Percentiles rank a stretch among this genome's conserved stretches.
These are phyloP conservation scores for Amiota mariae DNA, from an alignment of 2,888 invertebrate genomes.

Conservation along the genomic window DNA sequence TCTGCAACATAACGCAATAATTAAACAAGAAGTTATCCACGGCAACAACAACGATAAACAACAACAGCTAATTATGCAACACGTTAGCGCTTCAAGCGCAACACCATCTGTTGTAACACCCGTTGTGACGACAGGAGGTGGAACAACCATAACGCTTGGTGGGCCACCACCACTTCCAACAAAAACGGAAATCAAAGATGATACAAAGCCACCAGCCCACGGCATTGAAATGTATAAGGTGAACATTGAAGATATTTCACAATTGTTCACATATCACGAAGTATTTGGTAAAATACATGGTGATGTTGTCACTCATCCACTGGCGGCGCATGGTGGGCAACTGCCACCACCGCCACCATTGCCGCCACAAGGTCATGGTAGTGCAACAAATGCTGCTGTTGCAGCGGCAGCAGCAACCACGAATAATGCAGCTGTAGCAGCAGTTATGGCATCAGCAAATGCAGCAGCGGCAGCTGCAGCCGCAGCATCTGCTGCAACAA, in stretches of 20 bases:
- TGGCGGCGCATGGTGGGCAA: slow-evolving; percentile 73
- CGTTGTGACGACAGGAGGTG: slow-evolving; percentile 63
- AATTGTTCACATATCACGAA: slow-evolving; percentile 88
- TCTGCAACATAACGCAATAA: slow-evolving; percentile 50
- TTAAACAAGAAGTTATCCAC: slow-evolving; percentile 54
- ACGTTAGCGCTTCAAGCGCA: slow-evolving; percentile 66
- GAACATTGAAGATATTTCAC: slow-evolving; percentile 89
- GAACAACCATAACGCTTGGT: slow-evolving; percentile 70
- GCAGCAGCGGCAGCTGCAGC: slow-evolving; percentile 61
- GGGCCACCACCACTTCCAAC: slow-evolving; percentile 53
- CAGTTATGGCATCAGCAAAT: slow-evolving; percentile 62
- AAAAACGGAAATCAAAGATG: slow-evolving; percentile 65
- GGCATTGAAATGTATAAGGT: slow-evolving; percentile 83
- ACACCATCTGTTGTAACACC: slow-evolving; percentile 61
- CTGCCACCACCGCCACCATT: slow-evolving; percentile 60
- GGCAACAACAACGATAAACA: slow-evolving; percentile 49
- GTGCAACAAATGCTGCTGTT: slow-evolving; percentile 50
- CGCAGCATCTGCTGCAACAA: slow-evolving; percentile 53
- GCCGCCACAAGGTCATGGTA: slow-evolving; percentile 53
- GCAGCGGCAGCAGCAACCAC: slow-evolving; percentile 64
- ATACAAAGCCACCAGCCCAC: slow-evolving; percentile 74
- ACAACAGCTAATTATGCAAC: slow-evolving; percentile 64
- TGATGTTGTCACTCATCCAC: slow-evolving; percentile 74
- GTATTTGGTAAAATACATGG: slow-evolving; percentile 82
- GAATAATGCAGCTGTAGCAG: slow-evolving; percentile 63